Percentiles rank a stretch among this genome's conserved stretches.
Conservation (phyloP, 2,888 invertebrate genomes). For the Drosophila anceps region DNA sequence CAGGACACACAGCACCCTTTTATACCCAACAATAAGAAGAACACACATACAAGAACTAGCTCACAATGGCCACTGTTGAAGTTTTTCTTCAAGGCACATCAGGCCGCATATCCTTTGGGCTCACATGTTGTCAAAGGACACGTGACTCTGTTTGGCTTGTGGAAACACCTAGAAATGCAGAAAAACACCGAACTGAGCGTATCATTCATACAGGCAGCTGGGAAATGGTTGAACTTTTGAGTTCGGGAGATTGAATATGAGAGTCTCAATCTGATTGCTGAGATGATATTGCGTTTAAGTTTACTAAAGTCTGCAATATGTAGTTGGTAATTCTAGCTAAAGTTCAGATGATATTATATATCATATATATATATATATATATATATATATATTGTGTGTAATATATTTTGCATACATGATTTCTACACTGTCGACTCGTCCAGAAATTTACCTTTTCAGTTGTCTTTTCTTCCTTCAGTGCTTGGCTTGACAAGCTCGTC, state of each 20-base stretch:
- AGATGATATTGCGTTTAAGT: background rate
- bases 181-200: background rate
- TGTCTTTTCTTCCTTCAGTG: slow-evolving; percentile 23
- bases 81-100: slow-evolving; percentile 28
- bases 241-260: background rate
- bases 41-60: slow-evolving; percentile 16
- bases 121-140: slow-evolving; percentile 68
- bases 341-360: background rate
- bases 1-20: slow-evolving; percentile 22
- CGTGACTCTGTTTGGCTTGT: slow-evolving; percentile 64
- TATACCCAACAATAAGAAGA: background rate
- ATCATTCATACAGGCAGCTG: slow-evolving; percentile 31
- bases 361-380: no score
- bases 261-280: background rate
- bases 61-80: slow-evolving; percentile 36
- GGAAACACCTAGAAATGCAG: slow-evolving; percentile 41
- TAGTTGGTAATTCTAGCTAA: background rate
- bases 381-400: no score
- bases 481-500: slow-evolving; percentile 46
- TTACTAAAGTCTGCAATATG: background rate
- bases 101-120: slow-evolving; percentile 23
- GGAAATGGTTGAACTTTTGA: background rate
- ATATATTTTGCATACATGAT: slow-evolving; percentile 14
- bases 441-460: slow-evolving; percentile 4
- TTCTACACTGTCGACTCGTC: background rate